phyloP scores from a whole-genome alignment of 1,140 invertebrate species.

The Galleria mellonella region DNA sequence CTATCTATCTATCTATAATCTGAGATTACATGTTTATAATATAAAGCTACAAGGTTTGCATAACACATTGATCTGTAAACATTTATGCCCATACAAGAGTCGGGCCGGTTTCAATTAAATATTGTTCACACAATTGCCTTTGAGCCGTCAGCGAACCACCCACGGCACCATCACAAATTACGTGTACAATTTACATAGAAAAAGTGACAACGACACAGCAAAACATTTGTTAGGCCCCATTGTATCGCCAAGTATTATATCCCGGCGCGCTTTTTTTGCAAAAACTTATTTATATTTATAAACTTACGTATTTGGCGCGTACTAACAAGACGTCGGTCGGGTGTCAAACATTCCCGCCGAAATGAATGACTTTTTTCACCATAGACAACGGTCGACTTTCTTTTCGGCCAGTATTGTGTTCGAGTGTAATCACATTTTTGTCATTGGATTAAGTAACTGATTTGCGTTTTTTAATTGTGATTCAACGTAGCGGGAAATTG shows the following conservation, averaged over 20 bases:
- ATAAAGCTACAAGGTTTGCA: too few species aligned
- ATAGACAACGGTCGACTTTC: slow-evolving; percentile 2
- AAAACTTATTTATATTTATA: slow-evolving; percentile 48
- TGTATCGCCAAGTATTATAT: slow-evolving; percentile 48
- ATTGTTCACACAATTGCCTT: not conserved
- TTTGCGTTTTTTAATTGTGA: too few species aligned
- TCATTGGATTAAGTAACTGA: too few species aligned
- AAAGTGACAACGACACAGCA: slow-evolving; percentile 42
- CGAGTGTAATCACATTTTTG: too few species aligned
- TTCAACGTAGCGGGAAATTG: too few species aligned
- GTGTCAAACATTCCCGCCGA: slow-evolving; percentile 37
- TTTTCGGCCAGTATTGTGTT: not conserved
- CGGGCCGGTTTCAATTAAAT: too few species aligned
- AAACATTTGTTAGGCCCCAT: slow-evolving; percentile 51
- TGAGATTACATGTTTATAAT: too few species aligned
- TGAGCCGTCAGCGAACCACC: not conserved
- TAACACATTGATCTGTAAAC: too few species aligned
- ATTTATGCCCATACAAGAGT: too few species aligned
- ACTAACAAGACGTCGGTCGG: slow-evolving; percentile 49
- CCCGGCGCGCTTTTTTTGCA: slow-evolving; percentile 11
- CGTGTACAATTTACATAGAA: slow-evolving; percentile 47
- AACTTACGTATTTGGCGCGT: slow-evolving; percentile 43
- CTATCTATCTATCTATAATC: too few species aligned
- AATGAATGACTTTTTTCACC: slow-evolving; percentile 6
- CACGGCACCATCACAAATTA: slow-evolving; percentile 36